A percentile compares a stretch with the other conserved stretches of the same genome.
Evolutionary conservation across 2,113 vertebrate genomes (phyloP).

Genomic region (Mirza zaza): DNA sequence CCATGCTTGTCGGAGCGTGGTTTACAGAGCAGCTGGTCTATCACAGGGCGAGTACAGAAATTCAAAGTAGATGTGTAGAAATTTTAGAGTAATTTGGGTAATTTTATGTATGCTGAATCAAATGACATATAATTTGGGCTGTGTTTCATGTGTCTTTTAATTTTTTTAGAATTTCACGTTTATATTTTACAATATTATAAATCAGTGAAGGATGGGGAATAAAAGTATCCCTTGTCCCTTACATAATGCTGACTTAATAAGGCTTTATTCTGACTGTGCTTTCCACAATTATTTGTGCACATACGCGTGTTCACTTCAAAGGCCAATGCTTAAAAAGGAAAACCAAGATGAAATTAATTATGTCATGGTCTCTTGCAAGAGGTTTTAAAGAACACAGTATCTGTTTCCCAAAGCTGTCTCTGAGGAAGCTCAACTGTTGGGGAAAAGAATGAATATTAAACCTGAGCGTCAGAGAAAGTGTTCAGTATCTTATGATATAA

Average conservation of each 20-base stretch:
- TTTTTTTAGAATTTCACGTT: neutral
- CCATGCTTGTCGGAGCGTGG: neutral
- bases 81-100: neutral
- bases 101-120: neutral
- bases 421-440: neutral
- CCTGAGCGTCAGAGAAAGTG: neutral
- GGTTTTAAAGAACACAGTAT: neutral
- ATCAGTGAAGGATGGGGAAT: neutral
- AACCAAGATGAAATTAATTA: neutral
- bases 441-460: neutral
- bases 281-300: neutral
- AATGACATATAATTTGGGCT: neutral
- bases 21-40: neutral
- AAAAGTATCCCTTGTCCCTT: neutral
- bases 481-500: neutral
- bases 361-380: neutral
- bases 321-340: neutral
- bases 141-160: neutral
- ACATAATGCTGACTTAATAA: neutral
- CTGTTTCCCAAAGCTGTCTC: neutral
- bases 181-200: neutral
- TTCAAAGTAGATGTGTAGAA: neutral
- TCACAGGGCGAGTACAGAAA: neutral
- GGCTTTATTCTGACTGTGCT: neutral
- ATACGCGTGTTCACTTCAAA: neutral